Evolutionary conservation across 2,797 vertebrate species (phyloP).

Genomic region (Rhabdomys pumilio): DNA sequence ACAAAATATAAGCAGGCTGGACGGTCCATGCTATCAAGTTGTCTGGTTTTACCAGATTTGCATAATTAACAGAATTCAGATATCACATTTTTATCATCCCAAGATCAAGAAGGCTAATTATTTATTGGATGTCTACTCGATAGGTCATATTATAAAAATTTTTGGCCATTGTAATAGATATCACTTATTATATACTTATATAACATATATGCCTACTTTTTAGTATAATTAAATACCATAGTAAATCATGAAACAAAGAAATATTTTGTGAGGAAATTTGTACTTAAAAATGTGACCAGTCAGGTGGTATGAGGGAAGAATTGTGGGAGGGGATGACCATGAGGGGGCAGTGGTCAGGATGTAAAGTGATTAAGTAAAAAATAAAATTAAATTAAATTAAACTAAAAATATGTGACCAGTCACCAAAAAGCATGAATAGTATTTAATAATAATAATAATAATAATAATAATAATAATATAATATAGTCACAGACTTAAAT

Average conservation of each 20-base stretch:
- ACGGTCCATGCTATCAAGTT: too few species aligned
- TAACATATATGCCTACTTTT: not conserved
- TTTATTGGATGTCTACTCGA: not conserved
- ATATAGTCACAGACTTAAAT: not conserved
- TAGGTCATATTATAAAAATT: slow-evolving; percentile 15
- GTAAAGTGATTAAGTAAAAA: not conserved
- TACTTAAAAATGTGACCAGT: not conserved
- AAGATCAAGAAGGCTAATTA: not conserved
- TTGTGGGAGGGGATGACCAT: not conserved
- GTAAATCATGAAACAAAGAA: slow-evolving; percentile 54
- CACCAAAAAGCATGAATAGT: not conserved
- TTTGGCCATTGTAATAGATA: not conserved
- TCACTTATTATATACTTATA: not conserved
- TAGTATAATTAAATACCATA: not conserved
- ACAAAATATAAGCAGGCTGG: not conserved
- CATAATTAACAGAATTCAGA: not conserved
- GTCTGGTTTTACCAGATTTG: not conserved
- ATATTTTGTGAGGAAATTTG: slow-evolving; percentile 36
- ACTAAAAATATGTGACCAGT: not conserved
- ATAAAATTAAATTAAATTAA: not conserved
- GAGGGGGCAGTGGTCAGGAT: not conserved
- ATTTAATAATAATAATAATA: not conserved
- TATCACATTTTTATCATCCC: not conserved
- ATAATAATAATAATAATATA: not conserved
- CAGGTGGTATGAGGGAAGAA: not conserved